phyloP scores from a whole-genome alignment of 2,888 invertebrate genomes.

The Litoditis marina region DNA sequence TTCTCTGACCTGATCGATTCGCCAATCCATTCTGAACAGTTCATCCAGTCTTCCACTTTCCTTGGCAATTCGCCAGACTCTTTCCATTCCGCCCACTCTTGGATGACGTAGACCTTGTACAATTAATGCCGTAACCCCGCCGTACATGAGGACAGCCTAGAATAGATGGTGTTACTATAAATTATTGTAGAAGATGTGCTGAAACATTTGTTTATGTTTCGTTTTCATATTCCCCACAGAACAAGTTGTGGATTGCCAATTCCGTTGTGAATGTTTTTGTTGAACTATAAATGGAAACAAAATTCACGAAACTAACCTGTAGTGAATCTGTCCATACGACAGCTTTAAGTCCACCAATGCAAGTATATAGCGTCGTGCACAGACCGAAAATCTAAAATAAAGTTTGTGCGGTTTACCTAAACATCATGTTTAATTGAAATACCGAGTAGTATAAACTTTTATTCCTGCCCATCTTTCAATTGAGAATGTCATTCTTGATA shows the following conservation, averaged over 20 bases:
- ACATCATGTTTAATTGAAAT: too few species aligned
- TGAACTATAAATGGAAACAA: too few species aligned
- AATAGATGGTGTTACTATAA: not conserved
- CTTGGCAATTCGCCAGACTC: slow-evolving; percentile 40
- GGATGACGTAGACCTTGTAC: slow-evolving; percentile 43
- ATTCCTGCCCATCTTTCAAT: too few species aligned
- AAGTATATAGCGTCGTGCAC: slow-evolving; percentile 50
- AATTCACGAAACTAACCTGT: slow-evolving; percentile 23
- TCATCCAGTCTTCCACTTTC: slow-evolving; percentile 44
- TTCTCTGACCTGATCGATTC: slow-evolving; percentile 33
- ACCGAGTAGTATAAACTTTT: too few species aligned
- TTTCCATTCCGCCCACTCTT: slow-evolving; percentile 43
- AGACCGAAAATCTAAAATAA: slow-evolving; percentile 44
- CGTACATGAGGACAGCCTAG: slow-evolving; percentile 52
- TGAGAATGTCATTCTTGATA: too few species aligned
- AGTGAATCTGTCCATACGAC: slow-evolving; percentile 54
- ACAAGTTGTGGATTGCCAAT: too few species aligned
- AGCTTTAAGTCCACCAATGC: slow-evolving; percentile 51
- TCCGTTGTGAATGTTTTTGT: too few species aligned
- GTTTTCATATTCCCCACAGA: too few species aligned
- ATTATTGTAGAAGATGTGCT: not conserved
- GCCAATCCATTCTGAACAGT: slow-evolving; percentile 33
- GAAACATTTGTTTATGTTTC: too few species aligned
- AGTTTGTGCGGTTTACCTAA: too few species aligned
- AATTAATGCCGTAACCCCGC: slow-evolving; percentile 48